These are phyloP conservation scores for Chrysomela aeneicollis DNA, from an alignment of 2,888 invertebrate species.

Conservation along the genomic window DNA sequence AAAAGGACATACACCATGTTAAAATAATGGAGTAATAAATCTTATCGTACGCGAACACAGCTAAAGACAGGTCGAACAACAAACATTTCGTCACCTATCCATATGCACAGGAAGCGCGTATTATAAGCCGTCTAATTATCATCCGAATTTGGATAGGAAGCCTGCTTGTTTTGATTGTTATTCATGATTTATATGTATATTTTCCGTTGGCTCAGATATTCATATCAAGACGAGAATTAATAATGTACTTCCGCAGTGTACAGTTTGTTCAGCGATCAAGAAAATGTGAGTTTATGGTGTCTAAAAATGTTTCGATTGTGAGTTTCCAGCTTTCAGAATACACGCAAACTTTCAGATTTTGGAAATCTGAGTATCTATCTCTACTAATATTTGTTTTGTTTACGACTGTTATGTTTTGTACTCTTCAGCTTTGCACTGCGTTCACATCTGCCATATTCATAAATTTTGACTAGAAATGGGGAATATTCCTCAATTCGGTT, in stretches of 20 bases:
- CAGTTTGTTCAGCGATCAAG: too few species aligned
- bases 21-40: constrained; percentile 13
- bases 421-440: too few species aligned
- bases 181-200: constrained; percentile 24
- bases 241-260: constrained; percentile 18
- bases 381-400: too few species aligned
- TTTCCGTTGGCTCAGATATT: constrained; percentile 7
- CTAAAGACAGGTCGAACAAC: constrained; percentile 12
- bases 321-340: too few species aligned
- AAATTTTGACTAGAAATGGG: not conserved
- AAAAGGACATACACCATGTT: too few species aligned
- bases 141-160: constrained; percentile 21
- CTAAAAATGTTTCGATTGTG: too few species aligned
- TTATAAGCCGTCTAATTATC: constrained; percentile 15
- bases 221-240: constrained; percentile 15
- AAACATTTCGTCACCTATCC: constrained; percentile 18
- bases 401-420: too few species aligned
- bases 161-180: constrained; percentile 21
- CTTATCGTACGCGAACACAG: not conserved
- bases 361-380: too few species aligned
- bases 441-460: too few species aligned
- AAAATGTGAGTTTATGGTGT: too few species aligned
- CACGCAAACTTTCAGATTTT: too few species aligned
- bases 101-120: constrained; percentile 19
- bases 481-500: constrained; percentile 8